Evolutionary conservation across 2,888 invertebrate genomes (phyloP).

Genomic region (Allolobophora icterica): DNA sequence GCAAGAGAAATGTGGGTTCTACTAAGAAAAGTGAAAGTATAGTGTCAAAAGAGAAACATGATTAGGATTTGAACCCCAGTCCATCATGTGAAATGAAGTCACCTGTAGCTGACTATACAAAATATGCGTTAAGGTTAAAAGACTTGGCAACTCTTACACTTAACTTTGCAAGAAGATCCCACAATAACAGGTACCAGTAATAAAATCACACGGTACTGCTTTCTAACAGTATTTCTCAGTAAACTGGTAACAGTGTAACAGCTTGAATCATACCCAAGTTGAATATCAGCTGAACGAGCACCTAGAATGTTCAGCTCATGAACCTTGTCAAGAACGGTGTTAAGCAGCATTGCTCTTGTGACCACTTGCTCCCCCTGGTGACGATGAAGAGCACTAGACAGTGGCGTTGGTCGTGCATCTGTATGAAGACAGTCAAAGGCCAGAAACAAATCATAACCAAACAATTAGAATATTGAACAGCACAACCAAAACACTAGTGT

Average conservation of each 20-base stretch:
- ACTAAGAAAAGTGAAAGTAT: background rate
- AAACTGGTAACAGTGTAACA: background rate
- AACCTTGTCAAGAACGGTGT: conserved; percentile 68
- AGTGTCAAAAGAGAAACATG: background rate
- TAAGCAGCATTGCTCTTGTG: conserved; percentile 67
- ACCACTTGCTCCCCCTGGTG: conserved; percentile 62
- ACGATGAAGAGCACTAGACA: conserved; percentile 60
- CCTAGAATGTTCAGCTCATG: conserved; percentile 58
- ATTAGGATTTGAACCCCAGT: background rate
- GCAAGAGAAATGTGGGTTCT: too few relatives aligned
- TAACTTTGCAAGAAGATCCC: background rate
- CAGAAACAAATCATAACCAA: background rate
- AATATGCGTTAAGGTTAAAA: too few relatives aligned
- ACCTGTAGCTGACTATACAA: background rate
- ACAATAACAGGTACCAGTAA: background rate
- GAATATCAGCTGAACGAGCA: conserved; percentile 1
- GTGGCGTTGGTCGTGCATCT: conserved; percentile 59
- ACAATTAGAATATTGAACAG: too few relatives aligned
- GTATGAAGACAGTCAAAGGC: conserved; percentile 15
- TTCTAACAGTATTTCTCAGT: background rate
- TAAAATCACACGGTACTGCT: background rate
- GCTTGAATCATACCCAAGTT: background rate
- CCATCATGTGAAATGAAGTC: background rate
- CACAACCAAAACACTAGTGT: too few relatives aligned
- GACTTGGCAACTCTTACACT: too few relatives aligned